Evolutionary conservation across 2,113 vertebrate genomes (phyloP).

Genomic region (Saccopteryx bilineata): DNA sequence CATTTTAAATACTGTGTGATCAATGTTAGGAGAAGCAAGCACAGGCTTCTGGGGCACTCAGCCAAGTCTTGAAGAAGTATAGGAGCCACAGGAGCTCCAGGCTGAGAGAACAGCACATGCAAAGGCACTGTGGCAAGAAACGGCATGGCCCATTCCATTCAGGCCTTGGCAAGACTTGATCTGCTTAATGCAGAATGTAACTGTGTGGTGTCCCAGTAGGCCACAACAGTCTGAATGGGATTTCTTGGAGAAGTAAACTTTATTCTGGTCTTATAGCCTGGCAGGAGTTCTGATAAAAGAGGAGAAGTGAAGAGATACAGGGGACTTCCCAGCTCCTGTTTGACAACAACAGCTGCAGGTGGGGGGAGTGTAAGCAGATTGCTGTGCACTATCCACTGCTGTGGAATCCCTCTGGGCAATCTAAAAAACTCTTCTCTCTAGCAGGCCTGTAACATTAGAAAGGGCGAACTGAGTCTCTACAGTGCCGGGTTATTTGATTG

Average conservation of each 20-base stretch:
- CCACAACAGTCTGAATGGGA: background rate
- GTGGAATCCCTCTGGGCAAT: rapidly evolving
- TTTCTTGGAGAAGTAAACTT: background rate
- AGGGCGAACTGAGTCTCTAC: background rate
- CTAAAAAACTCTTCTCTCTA: background rate
- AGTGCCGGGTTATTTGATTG: background rate
- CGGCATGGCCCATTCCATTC: background rate
- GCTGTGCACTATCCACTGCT: background rate
- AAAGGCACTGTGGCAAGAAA: background rate
- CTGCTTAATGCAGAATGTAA: background rate
- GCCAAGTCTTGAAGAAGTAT: background rate
- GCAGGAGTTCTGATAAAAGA: background rate
- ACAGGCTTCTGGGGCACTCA: background rate
- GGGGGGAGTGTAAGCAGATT: background rate
- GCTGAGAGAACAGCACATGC: background rate
- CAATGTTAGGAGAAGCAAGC: background rate
- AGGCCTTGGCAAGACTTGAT: background rate
- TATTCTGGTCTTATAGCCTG: background rate
- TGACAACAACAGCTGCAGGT: background rate
- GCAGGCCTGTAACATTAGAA: background rate
- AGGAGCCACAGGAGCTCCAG: background rate
- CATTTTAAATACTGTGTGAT: background rate
- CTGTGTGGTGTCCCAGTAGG: background rate
- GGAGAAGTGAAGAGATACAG: background rate
- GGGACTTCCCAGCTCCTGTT: background rate